Evolutionary conservation across 2,113 vertebrate genomes (phyloP).

Genomic region (Petrocephalus zakoni): DNA sequence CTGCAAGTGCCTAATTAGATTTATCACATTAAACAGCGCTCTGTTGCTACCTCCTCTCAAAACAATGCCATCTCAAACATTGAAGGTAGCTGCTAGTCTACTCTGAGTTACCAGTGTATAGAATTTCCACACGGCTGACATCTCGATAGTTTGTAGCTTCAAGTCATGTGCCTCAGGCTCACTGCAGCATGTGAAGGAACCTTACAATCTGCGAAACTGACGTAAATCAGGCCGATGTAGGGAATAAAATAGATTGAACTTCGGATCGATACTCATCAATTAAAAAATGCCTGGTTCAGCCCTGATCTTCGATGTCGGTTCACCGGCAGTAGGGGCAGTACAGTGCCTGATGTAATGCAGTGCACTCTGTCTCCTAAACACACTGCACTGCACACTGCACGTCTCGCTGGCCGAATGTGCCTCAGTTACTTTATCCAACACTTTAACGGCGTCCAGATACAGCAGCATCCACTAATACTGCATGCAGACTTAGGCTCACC

Average conservation of each 20-base stretch:
- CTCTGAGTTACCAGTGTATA: neutral
- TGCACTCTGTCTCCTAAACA: slow-evolving; percentile 42
- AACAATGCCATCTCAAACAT: neutral
- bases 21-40: neutral
- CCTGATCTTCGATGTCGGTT: neutral
- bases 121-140: neutral
- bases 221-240: neutral
- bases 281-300: neutral
- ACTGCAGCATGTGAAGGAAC: neutral
- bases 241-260: neutral
- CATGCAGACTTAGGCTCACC: neutral
- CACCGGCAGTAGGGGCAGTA: neutral
- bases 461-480: neutral
- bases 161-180: neutral
- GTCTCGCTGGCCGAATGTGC: slow-evolving; percentile 59
- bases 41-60: neutral
- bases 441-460: slow-evolving; percentile 43
- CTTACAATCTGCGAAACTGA: neutral
- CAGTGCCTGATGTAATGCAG: slow-evolving; percentile 51
- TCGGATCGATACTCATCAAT: neutral
- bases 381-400: slow-evolving; percentile 52
- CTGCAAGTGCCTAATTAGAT: neutral
- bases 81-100: neutral
- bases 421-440: slow-evolving; percentile 43
- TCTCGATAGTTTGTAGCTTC: neutral